Percentiles rank a stretch among this genome's conserved stretches.
phyloP scores from a whole-genome alignment of 2,113 vertebrate genomes.

The Spermophilus dauricus region DNA sequence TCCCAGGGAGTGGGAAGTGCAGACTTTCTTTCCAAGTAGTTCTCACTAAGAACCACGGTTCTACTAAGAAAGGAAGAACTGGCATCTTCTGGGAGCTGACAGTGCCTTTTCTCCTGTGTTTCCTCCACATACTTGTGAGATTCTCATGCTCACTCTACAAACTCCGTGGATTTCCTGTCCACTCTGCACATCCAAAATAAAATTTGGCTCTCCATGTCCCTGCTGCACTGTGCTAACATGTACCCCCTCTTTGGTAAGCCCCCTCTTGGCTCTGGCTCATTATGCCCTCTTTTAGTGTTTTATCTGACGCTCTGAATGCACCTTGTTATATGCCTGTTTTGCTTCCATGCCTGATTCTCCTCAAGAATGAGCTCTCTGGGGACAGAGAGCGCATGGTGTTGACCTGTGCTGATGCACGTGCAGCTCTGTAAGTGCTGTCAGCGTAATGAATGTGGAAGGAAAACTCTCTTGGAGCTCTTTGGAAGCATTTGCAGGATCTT shows the following conservation, averaged over 20 bases:
- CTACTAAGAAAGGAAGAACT: not conserved
- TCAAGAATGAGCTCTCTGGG: not conserved
- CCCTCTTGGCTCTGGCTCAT: not conserved
- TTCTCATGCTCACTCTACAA: rapidly evolving
- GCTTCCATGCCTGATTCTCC: not conserved
- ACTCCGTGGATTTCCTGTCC: not conserved
- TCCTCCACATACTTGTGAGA: not conserved
- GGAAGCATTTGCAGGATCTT: not conserved
- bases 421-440: not conserved
- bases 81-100: too few species aligned
- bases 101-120: not conserved
- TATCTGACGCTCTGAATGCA: not conserved
- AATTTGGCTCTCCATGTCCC: too few species aligned
- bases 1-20: not conserved
- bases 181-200: rapidly evolving
- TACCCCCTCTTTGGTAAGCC: not conserved
- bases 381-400: not conserved
- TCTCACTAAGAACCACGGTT: not conserved
- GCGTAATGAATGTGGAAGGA: not conserved
- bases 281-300: not conserved
- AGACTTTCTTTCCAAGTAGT: not conserved
- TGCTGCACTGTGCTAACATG: too few species aligned
- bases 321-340: not conserved
- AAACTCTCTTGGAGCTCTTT: not conserved
- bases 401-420: not conserved